These are phyloP conservation scores for Euwallacea fornicatus DNA, from an alignment of 1,140 invertebrate species.

Conservation along the genomic window DNA sequence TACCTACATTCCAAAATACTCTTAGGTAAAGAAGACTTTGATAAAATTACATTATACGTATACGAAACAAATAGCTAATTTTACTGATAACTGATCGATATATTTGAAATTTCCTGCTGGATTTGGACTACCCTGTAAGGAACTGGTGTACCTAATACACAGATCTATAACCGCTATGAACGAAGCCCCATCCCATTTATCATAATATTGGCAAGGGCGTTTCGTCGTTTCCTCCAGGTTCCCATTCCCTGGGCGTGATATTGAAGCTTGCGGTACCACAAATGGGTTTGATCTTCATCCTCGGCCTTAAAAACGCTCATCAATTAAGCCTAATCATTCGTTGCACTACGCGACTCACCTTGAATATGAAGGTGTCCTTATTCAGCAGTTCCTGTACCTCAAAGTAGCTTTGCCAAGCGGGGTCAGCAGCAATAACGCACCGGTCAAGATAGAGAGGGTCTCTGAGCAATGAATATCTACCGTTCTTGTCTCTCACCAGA, in stretches of 20 bases:
- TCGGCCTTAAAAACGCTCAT: slow-evolving; percentile 65
- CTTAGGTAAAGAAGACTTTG: no score
- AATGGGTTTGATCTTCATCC: slow-evolving; percentile 77
- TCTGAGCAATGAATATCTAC: slow-evolving; percentile 80
- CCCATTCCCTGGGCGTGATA: slow-evolving; percentile 88
- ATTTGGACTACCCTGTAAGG: no score
- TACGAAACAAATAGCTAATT: no score
- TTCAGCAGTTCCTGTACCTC: slow-evolving; percentile 92
- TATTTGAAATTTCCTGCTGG: no score
- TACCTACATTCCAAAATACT: no score
- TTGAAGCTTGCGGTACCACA: slow-evolving; percentile 88
- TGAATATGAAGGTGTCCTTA: slow-evolving; percentile 92
- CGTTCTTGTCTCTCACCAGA: slow-evolving; percentile 87
- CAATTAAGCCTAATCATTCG: background rate
- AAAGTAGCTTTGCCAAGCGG: slow-evolving; percentile 89
- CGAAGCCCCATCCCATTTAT: slow-evolving; percentile 77
- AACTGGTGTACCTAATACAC: no score
- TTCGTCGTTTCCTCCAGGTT: slow-evolving; percentile 85
- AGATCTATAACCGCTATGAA: slow-evolving; percentile 42
- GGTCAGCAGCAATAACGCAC: slow-evolving; percentile 85
- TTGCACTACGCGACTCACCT: slow-evolving; percentile 63
- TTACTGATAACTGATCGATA: no score
- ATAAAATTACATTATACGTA: no score
- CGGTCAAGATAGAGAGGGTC: slow-evolving; percentile 88
- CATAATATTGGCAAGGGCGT: slow-evolving; percentile 94